Evolutionary conservation across 1,140 invertebrate genomes (phyloP), one percentile per base, ranked within the genome.

Genomic region (Trachymyrmex septentrionalis): DNA sequence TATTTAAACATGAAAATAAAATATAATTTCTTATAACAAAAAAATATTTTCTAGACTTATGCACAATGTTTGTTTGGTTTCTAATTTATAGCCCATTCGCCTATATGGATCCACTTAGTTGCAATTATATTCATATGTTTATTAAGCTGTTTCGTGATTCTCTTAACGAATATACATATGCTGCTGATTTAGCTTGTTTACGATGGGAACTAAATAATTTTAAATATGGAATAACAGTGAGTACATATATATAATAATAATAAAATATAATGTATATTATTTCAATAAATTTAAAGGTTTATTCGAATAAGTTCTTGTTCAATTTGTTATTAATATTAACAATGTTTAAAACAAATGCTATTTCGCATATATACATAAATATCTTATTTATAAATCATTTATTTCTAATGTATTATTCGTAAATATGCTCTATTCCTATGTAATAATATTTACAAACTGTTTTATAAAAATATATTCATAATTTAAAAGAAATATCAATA

Each of bases 81-180:
- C 88, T 92, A 67, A 82, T 93, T 96, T 95, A 76, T 94, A 99
- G 98, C 93, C 98, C 99, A 0, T 94, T 99, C 63, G 97, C 98
- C 1, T 98, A 98, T 95, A 93, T 97, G 84, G 98, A 99, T 95
- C 99, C 99, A 0, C 90, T 97, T 0, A 97, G 97, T 95, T 97
- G 96, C 86, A 98, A 98, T 95, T 96, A 99, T 92, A 97, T 97
- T 7, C 96, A 97, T 69, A 96, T 99, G 95, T 98, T 98, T 96
- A 97, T 98, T 3, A 95, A 97, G 90, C 95, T 99, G 67, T 97
- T 99, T 73, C 96, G 97, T 73, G 99, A 99, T 96, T 96, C 97
- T 19, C 95, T 99, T 6, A 99, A 98, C 92, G 99, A 99, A 95
- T 99, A 98, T 95, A 96, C 98, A 2, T 99, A 99, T 95, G 97